Conservation (phyloP, 2,888 invertebrate species). For the Eristalinus sepulchralis region DNA sequence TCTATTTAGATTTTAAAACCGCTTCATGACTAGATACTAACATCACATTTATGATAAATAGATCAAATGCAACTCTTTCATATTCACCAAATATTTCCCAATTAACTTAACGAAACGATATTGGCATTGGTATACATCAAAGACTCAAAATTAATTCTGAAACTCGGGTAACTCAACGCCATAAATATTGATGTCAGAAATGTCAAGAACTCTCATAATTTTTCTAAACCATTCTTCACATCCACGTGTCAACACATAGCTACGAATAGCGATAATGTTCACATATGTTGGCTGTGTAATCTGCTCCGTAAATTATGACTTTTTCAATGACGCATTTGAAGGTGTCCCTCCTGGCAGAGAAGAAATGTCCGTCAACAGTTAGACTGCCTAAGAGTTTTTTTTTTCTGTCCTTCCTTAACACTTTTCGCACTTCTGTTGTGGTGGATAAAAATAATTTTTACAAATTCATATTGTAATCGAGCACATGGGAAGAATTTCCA, state of each 20-base stretch:
- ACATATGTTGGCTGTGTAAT: background rate
- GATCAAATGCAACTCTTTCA: background rate
- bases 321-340: background rate
- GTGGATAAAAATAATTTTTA: slow-evolving; percentile 19
- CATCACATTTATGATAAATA: background rate
- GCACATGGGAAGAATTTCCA: background rate
- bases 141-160: background rate
- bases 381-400: background rate
- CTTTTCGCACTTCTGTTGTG: slow-evolving; percentile 10
- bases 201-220: background rate
- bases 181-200: background rate
- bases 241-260: background rate
- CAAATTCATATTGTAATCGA: slow-evolving; percentile 3
- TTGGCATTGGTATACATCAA: background rate
- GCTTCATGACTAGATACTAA: background rate
- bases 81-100: background rate
- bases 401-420: background rate
- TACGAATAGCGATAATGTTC: background rate
- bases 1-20: background rate
- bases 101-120: background rate
- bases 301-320: background rate
- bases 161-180: background rate
- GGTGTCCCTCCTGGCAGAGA: background rate
- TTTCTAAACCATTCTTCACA: background rate
- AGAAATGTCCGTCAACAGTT: background rate